Evolutionary conservation across 2,888 invertebrate genomes (phyloP), one percentile per base, ranked within the genome.

Genomic region (Salticus scenicus): DNA sequence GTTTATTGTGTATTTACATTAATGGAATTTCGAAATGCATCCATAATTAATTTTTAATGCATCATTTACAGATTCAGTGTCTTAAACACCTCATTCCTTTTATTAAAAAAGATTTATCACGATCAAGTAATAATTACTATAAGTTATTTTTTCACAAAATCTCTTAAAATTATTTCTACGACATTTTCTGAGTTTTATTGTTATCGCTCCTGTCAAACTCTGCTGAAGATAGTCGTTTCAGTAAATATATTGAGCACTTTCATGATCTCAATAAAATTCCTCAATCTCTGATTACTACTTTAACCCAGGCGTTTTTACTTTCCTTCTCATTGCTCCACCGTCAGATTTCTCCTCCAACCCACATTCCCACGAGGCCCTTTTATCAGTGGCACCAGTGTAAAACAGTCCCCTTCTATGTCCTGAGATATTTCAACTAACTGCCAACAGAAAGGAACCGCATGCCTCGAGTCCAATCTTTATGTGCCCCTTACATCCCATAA

Each of bases 401-500:
- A 81, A 74, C 81, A 74, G 74, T 67, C 51, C 81, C 75, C 33
- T 30, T 57, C 28, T 77, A 83, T 77, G 66, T 83, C 83, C 77
- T 64, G 42, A 72, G 66, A 83, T 83, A 83, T 83, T 76, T 57
- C 67, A 47, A 7, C 67, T 47, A 73, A 51, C 76, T 83, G 72
- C 77, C 77, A 77, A 33, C 77, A 77, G 33, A 64, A 64, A 64
- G 75, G 75, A 71, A 28, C 64, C 72, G 77, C 77, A 71, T 77
- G 77, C 63, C 51, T 20, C 33, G 28, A 75, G 83, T 63, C 77
- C 41, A 69, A 77, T 83, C 83, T 83, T 83, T 83, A 83, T 74
- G 83, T 67, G 83, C 77, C 67, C 77, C 72, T 83, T 77, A 83
- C 77, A 77, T 74, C 83, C 77, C 47, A 57, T 57, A 57, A 57